Evolutionary conservation across 2,888 invertebrate species (phyloP).

Genomic region (Ariolimax columbianus): DNA sequence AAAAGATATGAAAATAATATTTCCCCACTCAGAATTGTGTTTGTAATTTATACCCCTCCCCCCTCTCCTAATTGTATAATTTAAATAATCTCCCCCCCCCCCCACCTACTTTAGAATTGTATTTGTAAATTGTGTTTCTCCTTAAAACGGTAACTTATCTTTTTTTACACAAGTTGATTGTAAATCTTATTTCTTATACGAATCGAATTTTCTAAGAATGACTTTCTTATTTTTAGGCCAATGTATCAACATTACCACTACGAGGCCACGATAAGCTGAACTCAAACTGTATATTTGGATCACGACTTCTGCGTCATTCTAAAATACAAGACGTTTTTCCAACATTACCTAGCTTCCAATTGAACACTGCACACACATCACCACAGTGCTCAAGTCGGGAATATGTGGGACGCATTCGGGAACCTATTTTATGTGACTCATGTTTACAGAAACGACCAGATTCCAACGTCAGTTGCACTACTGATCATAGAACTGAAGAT

Average conservation of each 20-base stretch:
- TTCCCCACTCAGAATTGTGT: no score
- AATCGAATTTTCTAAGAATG: no score
- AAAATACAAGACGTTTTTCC: neutral
- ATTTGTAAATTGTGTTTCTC: no score
- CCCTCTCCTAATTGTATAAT: no score
- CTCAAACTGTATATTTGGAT: neutral
- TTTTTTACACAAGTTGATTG: no score
- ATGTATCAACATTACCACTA: neutral
- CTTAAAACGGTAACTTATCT: no score
- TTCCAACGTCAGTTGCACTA: no score
- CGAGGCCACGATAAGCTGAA: neutral
- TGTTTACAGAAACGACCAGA: neutral
- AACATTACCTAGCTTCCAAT: neutral
- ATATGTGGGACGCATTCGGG: neutral
- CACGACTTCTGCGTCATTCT: constrained; percentile 21
- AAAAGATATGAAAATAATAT: no score
- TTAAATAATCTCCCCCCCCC: no score
- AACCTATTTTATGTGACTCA: neutral
- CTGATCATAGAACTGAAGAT: neutral
- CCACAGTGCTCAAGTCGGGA: neutral
- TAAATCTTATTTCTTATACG: no score
- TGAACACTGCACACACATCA: neutral
- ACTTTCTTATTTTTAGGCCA: neutral
- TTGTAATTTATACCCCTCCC: no score
- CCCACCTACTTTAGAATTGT: no score